Conservation (phyloP, 2,888 invertebrate species). For the Eupelmus urozonus region DNA sequence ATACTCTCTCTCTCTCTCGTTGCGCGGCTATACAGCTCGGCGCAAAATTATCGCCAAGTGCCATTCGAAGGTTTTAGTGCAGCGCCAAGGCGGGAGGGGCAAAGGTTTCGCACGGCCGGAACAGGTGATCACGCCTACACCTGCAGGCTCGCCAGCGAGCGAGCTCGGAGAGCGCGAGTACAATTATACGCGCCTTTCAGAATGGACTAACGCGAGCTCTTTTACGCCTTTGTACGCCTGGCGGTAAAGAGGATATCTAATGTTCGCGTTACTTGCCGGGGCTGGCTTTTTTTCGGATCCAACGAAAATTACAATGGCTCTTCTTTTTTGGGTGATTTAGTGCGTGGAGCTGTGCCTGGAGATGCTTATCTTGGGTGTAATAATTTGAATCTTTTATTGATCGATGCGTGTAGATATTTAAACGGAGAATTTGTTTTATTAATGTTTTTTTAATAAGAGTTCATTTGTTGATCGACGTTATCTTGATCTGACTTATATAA, state of each 20-base stretch:
- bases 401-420: no score
- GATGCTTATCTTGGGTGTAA: no score
- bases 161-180: constrained; percentile 10
- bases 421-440: no score
- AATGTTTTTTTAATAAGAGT: no score
- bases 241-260: constrained; percentile 37
- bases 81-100: constrained; percentile 61
- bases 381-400: no score
- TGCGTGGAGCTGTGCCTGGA: no score
- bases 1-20: constrained; percentile 1
- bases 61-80: constrained; percentile 56
- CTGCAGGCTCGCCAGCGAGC: constrained; percentile 58
- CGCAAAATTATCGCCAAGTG: constrained; percentile 50
- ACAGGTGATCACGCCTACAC: constrained; percentile 74
- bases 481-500: no score
- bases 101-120: constrained; percentile 57
- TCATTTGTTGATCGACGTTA: no score
- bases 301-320: no score
- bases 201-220: constrained; percentile 29
- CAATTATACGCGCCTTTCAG: constrained; percentile 40
- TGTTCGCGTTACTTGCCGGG: no score
- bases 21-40: constrained; percentile 2
- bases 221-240: constrained; percentile 11
- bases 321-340: no score
- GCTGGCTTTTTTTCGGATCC: no score